Percentiles rank a stretch among this genome's conserved stretches.
Evolutionary conservation across 2,888 invertebrate genomes (phyloP).

Genomic region (Zygaena filipendulae): DNA sequence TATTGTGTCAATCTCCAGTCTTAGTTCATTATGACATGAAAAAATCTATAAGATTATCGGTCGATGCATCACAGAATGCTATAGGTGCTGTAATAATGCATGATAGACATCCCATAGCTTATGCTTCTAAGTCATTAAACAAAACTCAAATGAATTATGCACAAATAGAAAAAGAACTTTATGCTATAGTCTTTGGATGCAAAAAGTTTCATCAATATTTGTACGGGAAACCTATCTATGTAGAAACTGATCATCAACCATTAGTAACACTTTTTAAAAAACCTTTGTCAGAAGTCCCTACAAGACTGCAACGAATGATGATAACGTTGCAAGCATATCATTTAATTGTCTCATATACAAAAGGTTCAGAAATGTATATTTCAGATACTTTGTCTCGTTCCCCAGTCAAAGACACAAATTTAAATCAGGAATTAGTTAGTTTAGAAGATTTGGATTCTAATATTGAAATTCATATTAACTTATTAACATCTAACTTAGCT

Average conservation of each 20-base stretch:
- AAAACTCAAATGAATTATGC: constrained; percentile 5
- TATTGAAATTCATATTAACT: too few species aligned
- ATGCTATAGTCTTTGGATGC: constrained; percentile 8
- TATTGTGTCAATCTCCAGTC: constrained; percentile 8
- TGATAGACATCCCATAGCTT: constrained; percentile 11
- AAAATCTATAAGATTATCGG: constrained; percentile 5
- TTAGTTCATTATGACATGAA: constrained; percentile 10
- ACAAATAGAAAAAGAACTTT: constrained; percentile 11
- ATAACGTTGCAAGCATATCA: constrained; percentile 7
- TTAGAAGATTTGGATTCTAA: too few species aligned
- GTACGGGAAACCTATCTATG: constrained; percentile 11
- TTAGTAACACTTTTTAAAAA: constrained; percentile 1
- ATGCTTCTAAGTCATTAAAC: constrained; percentile 11
- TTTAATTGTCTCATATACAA: constrained; percentile 5
- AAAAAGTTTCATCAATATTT: constrained; percentile 16
- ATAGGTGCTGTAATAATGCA: constrained; percentile 13
- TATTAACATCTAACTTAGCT: too few species aligned
- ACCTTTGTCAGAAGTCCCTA: constrained; percentile 3
- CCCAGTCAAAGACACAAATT: constrained; percentile 4
- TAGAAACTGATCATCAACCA: constrained; percentile 17
- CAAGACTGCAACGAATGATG: constrained; percentile 9
- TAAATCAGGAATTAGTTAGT: too few species aligned
- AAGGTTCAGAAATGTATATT: constrained; percentile 7
- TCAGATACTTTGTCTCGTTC: constrained; percentile 8
- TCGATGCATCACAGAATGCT: constrained; percentile 8